Evolutionary conservation across 2,797 vertebrate species (phyloP).

Genomic region (Smutsia gigantea): DNA sequence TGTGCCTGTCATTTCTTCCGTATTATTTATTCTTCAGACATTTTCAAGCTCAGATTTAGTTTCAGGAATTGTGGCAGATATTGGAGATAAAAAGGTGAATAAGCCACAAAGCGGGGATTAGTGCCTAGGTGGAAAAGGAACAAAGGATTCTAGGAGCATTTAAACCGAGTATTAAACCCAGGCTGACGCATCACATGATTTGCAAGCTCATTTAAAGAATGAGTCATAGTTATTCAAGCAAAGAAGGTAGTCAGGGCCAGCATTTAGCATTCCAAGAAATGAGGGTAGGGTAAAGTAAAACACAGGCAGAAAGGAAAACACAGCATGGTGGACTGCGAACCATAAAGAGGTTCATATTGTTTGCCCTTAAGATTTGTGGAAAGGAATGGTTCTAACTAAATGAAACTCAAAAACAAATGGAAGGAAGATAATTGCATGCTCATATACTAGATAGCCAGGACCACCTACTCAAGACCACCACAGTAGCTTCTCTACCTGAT

Average conservation of each 20-base stretch:
- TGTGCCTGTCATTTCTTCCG: background rate
- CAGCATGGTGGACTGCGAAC: background rate
- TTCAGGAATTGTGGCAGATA: background rate
- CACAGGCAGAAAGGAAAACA: background rate
- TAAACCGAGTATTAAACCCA: background rate
- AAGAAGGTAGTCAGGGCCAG: background rate
- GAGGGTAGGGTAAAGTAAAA: background rate
- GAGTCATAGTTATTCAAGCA: background rate
- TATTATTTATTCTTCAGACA: background rate
- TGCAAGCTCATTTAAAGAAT: background rate
- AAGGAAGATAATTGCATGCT: background rate
- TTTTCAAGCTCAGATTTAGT: background rate
- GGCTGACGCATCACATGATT: background rate
- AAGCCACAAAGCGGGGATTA: background rate
- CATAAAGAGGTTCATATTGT: background rate
- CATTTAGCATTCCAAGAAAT: background rate
- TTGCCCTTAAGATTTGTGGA: background rate
- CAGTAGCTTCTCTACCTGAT: background rate
- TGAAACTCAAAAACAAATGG: background rate
- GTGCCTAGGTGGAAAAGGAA: background rate
- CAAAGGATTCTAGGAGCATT: background rate
- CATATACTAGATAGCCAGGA: background rate
- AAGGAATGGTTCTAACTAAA: background rate
- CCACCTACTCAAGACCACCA: no score
- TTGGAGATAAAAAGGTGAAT: background rate